A percentile compares a stretch with the other conserved stretches of the same genome.
These are phyloP conservation scores for Drosophila ambigua DNA, from an alignment of 1,140 invertebrate species.

Conservation along the genomic window DNA sequence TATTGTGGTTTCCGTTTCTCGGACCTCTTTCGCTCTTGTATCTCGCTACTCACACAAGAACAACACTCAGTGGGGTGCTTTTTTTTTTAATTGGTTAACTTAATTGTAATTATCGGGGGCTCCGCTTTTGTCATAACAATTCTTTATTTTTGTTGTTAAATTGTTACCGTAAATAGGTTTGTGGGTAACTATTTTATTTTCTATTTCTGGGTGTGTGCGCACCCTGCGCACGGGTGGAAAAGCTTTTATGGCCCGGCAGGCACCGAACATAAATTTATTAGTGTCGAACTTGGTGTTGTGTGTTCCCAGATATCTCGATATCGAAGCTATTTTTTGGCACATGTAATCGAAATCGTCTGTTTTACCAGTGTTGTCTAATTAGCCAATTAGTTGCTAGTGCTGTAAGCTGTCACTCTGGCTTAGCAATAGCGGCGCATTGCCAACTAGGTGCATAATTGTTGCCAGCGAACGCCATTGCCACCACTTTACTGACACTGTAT, in stretches of 20 bases:
- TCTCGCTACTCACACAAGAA: constrained; percentile 31
- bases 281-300: constrained; percentile 25
- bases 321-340: constrained; percentile 20
- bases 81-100: constrained; percentile 62
- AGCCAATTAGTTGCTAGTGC: constrained; percentile 53
- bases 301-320: constrained; percentile 18
- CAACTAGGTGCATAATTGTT: constrained; percentile 55
- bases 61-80: constrained; percentile 22
- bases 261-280: constrained; percentile 19
- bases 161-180: constrained; percentile 74
- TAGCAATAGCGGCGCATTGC: constrained; percentile 36
- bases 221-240: too few relatives aligned
- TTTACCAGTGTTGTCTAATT: constrained; percentile 50
- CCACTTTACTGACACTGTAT: constrained; percentile 6
- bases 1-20: constrained; percentile 59
- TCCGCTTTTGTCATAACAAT: constrained; percentile 45
- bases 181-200: constrained; percentile 40
- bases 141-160: constrained; percentile 42
- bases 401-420: constrained; percentile 41
- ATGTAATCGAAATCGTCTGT: constrained; percentile 43
- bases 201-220: constrained; percentile 35
- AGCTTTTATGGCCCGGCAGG: not conserved
- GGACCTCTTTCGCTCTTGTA: constrained; percentile 42
- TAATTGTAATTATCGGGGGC: constrained; percentile 71
- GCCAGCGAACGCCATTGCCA: constrained; percentile 47